Evolutionary conservation across 2,113 vertebrate species (phyloP), one percentile per base, ranked within the genome.

Genomic region (Loxodonta africana): DNA sequence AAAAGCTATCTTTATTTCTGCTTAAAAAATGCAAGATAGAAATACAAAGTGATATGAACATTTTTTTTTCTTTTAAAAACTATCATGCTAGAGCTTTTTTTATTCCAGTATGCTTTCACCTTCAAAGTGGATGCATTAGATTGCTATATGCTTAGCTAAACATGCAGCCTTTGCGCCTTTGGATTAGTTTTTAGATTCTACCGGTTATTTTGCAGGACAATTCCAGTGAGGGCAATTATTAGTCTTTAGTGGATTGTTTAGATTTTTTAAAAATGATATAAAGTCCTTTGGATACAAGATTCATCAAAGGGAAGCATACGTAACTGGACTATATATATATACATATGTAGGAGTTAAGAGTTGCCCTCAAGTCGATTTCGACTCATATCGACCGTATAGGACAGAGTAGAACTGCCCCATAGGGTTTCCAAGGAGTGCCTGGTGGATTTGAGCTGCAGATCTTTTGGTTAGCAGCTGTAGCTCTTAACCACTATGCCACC

Each of bases 21-120:
- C 37, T 85, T 90, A 76, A 90, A 81, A 90, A 80, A 83, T 30
- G 30, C 15, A 96, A 74, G 62, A 18, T 60, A 85, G 14, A 80
- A 65, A 84, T 76, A 83, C 8, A 73, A 91, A 95, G 3, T 83
- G 30, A 69, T 87, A 10, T 87, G 3, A 80, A 44, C 37, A 57
- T 17, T 21, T 41, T 37, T 78, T 51, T 83, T 86, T 74, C 11
- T 76, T 41, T 37, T 63, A 48, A n/a, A 46, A 87, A 84, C 0
- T 73, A 6, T 25, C 7, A 0, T 83, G 1, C 18, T 88, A 37
- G 14, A 90, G 76, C 37, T 1, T 37, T 84, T 82, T 26, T 84
- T 48, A n/a, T 69, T 94, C 2, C 83, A 87, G 57, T 62, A 5
- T 53, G 12, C 53, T 93, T 65, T 95, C 51, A 65, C 6, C 60